A percentile compares a stretch with the other conserved stretches of the same genome.
These are phyloP conservation scores for Schizopygopsis pylzovi DNA, from an alignment of 2,797 vertebrate species.

Conservation along the genomic window DNA sequence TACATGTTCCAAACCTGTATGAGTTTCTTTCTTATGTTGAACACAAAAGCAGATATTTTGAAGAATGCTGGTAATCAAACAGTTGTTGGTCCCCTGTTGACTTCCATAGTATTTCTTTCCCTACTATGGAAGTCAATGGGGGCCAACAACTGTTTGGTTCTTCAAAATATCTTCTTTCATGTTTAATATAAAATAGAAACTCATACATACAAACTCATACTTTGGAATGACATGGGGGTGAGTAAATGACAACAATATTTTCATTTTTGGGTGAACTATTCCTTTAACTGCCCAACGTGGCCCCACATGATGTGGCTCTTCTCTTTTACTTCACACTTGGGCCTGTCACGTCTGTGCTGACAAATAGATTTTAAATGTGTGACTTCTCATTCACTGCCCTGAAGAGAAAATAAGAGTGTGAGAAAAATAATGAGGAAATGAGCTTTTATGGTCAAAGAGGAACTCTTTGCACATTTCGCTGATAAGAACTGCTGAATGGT, in stretches of 20 bases:
- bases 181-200: neutral
- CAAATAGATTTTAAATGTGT: neutral
- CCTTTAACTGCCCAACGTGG: neutral
- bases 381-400: neutral
- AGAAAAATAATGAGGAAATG: conserved; percentile 22
- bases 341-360: neutral
- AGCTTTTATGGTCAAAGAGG: conserved; percentile 7
- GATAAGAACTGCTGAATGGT: neutral
- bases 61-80: neutral
- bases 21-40: neutral
- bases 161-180: neutral
- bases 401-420: neutral
- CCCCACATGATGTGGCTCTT: neutral
- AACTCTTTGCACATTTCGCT: neutral
- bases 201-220: neutral
- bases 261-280: neutral
- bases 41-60: neutral
- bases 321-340: conserved; percentile 5
- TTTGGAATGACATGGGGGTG: neutral
- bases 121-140: no score
- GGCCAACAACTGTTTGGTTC: no score
- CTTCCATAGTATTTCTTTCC: neutral
- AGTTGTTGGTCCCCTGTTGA: neutral
- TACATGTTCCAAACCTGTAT: neutral
- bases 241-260: neutral